These are phyloP conservation scores for Epicauta chinensis DNA, from an alignment of 1,140 invertebrate species.

Conservation along the genomic window DNA sequence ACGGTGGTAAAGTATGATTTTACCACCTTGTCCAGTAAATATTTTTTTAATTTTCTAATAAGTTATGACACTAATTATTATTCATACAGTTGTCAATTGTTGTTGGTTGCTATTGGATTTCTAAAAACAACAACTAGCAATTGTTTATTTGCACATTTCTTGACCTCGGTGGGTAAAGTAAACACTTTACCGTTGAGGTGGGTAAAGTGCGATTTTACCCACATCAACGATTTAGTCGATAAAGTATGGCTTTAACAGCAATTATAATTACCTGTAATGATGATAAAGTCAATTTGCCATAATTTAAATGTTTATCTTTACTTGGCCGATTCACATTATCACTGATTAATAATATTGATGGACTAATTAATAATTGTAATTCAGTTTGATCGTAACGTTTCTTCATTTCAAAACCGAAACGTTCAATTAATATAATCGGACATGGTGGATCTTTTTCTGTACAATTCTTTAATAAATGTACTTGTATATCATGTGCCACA, in stretches of 20 bases:
- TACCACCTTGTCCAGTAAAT: too few species aligned
- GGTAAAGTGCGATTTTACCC: neutral
- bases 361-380: conserved; percentile 85
- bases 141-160: too few species aligned
- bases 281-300: conserved; percentile 84
- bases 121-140: too few species aligned
- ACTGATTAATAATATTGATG: conserved; percentile 73
- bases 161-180: too few species aligned
- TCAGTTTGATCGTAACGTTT: conserved; percentile 87
- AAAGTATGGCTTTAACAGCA: too few species aligned
- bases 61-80: too few species aligned
- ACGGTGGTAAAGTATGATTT: too few species aligned
- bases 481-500: conserved; percentile 93
- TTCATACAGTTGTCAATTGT: too few species aligned
- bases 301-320: conserved; percentile 71
- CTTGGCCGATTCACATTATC: conserved; percentile 61
- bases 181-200: too few species aligned
- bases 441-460: conserved; percentile 81
- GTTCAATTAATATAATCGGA: conserved; percentile 82
- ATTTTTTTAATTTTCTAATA: too few species aligned
- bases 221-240: too few species aligned
- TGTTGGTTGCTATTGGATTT: too few species aligned
- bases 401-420: conserved; percentile 95
- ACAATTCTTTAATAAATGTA: conserved; percentile 86
- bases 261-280: conserved; percentile 68